These are phyloP conservation scores for Temnothorax unifasciatus DNA, from an alignment of 2,888 invertebrate genomes.

Conservation along the genomic window DNA sequence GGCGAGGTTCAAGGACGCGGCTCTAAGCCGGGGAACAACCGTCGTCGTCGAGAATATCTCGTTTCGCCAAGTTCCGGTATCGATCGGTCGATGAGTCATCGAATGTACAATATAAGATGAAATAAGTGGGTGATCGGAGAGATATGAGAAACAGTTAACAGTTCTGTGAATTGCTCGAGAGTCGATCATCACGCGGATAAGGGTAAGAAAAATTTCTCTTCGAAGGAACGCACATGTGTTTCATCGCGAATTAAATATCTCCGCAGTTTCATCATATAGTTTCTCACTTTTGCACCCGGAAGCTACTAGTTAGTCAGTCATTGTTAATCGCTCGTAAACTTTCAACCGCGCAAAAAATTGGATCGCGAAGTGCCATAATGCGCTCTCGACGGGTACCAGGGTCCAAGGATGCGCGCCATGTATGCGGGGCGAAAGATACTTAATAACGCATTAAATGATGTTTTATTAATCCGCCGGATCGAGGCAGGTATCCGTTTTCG, in stretches of 20 bases:
- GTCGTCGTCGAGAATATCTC: slow-evolving; percentile 55
- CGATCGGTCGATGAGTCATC: slow-evolving; percentile 68
- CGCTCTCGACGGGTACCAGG: background rate
- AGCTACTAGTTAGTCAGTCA: slow-evolving; percentile 5
- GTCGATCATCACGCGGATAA: slow-evolving; percentile 23
- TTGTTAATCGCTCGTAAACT: slow-evolving; percentile 9
- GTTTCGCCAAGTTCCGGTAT: slow-evolving; percentile 74
- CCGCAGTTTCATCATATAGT: background rate
- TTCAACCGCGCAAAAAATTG: slow-evolving; percentile 54
- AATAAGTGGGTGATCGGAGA: slow-evolving; percentile 66
- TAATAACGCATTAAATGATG: slow-evolving; percentile 47
- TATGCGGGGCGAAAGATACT: slow-evolving; percentile 23
- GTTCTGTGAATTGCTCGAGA: slow-evolving; percentile 11
- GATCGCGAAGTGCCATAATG: slow-evolving; percentile 55
- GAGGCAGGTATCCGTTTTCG: slow-evolving; percentile 35
- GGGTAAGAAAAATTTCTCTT: background rate
- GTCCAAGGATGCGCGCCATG: slow-evolving; percentile 30
- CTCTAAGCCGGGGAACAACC: slow-evolving; percentile 55
- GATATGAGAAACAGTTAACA: slow-evolving; percentile 17
- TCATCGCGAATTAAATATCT: slow-evolving; percentile 3
- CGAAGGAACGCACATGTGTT: background rate
- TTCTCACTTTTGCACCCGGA: slow-evolving; percentile 30
- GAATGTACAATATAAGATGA: slow-evolving; percentile 51
- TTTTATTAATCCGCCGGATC: slow-evolving; percentile 9
- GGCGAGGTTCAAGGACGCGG: slow-evolving; percentile 75